Conservation (phyloP, 2,888 invertebrate species). For the Brenthis daphne region DNA sequence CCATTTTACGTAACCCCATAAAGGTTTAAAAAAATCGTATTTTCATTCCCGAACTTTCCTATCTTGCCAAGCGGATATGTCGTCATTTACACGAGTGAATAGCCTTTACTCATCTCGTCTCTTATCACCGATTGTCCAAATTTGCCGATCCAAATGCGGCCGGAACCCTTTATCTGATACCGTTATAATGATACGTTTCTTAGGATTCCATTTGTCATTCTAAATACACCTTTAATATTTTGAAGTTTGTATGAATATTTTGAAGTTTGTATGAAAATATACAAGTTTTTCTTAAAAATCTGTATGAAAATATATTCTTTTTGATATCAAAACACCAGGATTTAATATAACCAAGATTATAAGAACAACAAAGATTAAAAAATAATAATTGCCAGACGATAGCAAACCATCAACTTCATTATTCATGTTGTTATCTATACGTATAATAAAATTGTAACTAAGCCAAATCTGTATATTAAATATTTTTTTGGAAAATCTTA, state of each 20-base stretch:
- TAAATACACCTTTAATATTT: conserved; percentile 1
- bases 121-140: conserved; percentile 61
- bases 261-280: not conserved
- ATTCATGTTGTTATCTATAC: no score
- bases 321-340: no score
- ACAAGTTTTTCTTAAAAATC: not conserved
- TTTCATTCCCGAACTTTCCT: conserved; percentile 23
- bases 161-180: conserved; percentile 61
- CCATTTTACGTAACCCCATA: no score
- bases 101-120: conserved; percentile 53
- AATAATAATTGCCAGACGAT: no score
- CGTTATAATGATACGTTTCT: conserved; percentile 29
- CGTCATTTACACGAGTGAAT: conserved; percentile 28
- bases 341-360: no score
- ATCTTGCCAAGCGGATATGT: conserved; percentile 41
- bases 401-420: no score
- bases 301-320: not conserved
- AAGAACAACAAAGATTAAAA: no score
- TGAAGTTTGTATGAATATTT: not conserved
- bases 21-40: not conserved
- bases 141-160: conserved; percentile 56
- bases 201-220: conserved; percentile 14
- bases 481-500: no score
- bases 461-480: no score
- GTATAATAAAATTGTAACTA: no score